Evolutionary conservation across 2,888 invertebrate genomes (phyloP).

Genomic region (Pinctada fucata): DNA sequence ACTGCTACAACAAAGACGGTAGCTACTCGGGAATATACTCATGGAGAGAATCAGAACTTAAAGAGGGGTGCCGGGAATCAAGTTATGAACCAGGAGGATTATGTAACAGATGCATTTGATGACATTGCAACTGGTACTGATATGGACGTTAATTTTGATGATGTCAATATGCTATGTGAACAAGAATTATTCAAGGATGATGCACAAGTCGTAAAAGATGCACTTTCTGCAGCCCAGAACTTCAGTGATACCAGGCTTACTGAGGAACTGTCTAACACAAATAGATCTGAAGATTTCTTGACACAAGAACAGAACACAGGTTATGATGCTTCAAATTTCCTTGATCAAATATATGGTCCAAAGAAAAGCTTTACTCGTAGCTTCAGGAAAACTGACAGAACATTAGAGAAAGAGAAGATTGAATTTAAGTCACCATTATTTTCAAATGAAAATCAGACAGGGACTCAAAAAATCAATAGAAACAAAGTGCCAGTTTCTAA

Average conservation of each 20-base stretch:
- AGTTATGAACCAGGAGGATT: background rate
- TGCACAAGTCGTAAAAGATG: background rate
- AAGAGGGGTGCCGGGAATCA: background rate
- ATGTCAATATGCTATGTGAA: slow-evolving; percentile 1
- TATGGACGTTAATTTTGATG: background rate
- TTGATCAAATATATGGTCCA: background rate
- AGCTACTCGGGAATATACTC: background rate
- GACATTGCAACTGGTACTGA: background rate
- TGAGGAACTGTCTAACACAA: background rate
- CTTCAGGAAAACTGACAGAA: background rate
- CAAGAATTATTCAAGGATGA: background rate
- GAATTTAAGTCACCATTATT: background rate
- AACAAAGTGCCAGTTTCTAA: background rate
- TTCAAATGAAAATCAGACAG: background rate
- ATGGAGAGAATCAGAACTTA: background rate
- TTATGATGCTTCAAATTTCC: background rate
- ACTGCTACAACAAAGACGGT: too few species aligned
- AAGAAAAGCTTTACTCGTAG: background rate
- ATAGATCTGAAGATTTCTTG: background rate
- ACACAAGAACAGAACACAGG: background rate
- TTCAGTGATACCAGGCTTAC: background rate
- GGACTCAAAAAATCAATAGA: background rate
- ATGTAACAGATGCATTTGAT: background rate
- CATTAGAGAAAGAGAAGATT: background rate
- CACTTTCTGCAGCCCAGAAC: background rate